Evolutionary conservation across 2,888 invertebrate species (phyloP), one percentile per base, ranked within the genome.

Genomic region (Theretra japonica): DNA sequence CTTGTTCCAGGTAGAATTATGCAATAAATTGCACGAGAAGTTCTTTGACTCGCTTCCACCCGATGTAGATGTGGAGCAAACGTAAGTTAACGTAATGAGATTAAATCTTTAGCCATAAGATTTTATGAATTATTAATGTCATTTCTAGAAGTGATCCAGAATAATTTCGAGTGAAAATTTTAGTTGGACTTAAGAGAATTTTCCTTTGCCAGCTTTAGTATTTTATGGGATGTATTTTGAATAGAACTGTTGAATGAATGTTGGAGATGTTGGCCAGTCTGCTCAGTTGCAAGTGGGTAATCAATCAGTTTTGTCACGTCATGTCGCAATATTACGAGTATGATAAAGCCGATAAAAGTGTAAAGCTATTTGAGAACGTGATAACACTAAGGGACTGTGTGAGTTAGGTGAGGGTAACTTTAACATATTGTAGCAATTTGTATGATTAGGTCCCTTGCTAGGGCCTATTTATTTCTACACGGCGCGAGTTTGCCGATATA

Each of bases 1-100:
- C 83, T 94, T 94, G 94, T 94, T 94, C 82, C 94, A 94, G 94
- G 94, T 94, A 94, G 94, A 94, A 94, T 94, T 94, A 94, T 94
- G 92, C 93, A 93, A 93, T 93, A 90, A 94, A 89, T 91, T 90
- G 89, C 90, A 88, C 89, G 81, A 93, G 93, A 91, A 90, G 87
- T 90, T 90, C 79, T 90, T 90, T 90, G 87, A 90, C 80, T 88
- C 83, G 79, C 85, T 88, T 85, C 82, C 80, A 79, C 82, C 78
- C 81, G 83, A 85, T 86, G 83, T 88, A 85, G 83, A 85, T 79
- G 82, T 84, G 87, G 89, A 87, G 83, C 89, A 88, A 88, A 92
- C 82, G 93, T 94, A 93, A 94, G 93, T 93, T 90, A 82, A 83
- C 80, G 82, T 85, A 86, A 86, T 85, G 83, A 81, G 82, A 86